Percentiles rank a stretch among this genome's conserved stretches.
Conservation (phyloP, 2,113 vertebrate species). For the Fukomys damarensis region DNA sequence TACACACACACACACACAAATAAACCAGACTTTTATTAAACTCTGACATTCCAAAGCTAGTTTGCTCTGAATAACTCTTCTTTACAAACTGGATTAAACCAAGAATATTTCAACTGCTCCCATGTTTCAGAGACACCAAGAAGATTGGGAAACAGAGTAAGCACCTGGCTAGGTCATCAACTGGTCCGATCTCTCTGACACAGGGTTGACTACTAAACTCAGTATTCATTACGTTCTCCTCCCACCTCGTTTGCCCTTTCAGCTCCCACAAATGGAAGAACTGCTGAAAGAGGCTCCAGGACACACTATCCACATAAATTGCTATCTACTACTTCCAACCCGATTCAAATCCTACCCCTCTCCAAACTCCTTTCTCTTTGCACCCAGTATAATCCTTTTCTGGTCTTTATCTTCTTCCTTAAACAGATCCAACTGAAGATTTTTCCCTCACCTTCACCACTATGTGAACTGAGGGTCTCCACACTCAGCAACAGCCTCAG, state of each 20-base stretch:
- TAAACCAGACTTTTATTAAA: background rate
- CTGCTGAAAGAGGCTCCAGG: background rate
- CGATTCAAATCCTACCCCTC: background rate
- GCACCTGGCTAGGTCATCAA: background rate
- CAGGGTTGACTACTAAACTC: background rate
- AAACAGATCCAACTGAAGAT: background rate
- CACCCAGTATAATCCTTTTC: background rate
- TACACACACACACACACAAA: background rate
- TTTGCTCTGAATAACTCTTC: background rate
- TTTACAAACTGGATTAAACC: background rate
- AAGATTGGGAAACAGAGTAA: background rate
- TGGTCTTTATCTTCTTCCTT: background rate
- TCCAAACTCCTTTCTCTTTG: background rate
- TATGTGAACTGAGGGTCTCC: background rate
- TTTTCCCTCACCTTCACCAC: background rate
- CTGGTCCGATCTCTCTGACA: background rate
- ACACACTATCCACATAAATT: background rate
- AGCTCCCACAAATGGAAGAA: background rate
- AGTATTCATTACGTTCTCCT: background rate
- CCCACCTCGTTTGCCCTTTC: background rate
- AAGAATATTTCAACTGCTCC: background rate
- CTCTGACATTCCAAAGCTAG: slow-evolving; percentile 17
- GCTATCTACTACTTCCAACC: background rate
- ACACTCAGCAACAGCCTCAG: background rate
- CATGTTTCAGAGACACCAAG: background rate